phyloP scores from a whole-genome alignment of 1,140 invertebrate species.

The Tetragonula clypearis region DNA sequence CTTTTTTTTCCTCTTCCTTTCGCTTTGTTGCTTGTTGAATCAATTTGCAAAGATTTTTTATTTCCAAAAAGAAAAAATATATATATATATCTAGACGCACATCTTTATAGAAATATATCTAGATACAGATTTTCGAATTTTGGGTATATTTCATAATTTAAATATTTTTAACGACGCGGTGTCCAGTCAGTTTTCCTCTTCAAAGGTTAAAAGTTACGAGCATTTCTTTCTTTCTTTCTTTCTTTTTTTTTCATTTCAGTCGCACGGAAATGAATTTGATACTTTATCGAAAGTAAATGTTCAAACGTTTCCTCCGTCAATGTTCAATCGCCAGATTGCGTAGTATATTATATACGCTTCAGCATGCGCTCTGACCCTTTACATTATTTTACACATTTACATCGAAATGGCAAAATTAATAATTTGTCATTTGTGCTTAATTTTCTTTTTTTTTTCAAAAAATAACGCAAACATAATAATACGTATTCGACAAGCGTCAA shows the following conservation, averaged over 20 bases:
- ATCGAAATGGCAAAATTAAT: neutral
- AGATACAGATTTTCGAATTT: neutral
- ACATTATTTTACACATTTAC: neutral
- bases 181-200: neutral
- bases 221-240: neutral
- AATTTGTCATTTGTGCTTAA: neutral
- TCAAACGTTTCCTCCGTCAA: neutral
- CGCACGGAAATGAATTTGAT: neutral
- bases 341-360: constrained; percentile 8
- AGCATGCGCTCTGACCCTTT: constrained; percentile 4
- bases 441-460: constrained; percentile 1
- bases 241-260: neutral
- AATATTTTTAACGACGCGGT: neutral
- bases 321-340: neutral
- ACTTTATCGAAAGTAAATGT: neutral
- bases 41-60: neutral
- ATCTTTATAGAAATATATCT: constrained; percentile 10
- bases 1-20: neutral
- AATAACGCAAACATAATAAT: constrained; percentile 2
- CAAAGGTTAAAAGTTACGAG: neutral
- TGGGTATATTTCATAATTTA: neutral
- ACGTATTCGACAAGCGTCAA: neutral
- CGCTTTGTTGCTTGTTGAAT: constrained; percentile 10
- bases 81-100: neutral
- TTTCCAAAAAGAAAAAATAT: neutral